A percentile compares a stretch with the other conserved stretches of the same genome.
These are phyloP conservation scores for Saxicola maurus DNA, from an alignment of 2,797 vertebrate species.

Conservation along the genomic window DNA sequence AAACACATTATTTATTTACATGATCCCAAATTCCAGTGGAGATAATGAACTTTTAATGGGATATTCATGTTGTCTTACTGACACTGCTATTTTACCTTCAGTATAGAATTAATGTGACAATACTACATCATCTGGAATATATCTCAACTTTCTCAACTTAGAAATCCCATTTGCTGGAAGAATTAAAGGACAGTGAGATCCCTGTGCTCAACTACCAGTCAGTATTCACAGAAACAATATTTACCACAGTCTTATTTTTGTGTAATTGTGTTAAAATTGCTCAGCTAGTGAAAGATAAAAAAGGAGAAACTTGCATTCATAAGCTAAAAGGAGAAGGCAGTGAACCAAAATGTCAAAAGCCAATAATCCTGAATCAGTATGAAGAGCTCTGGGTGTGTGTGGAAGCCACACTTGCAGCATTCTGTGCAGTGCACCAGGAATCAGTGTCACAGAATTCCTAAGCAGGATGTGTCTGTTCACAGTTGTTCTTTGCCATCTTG, in stretches of 20 bases:
- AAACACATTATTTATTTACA: slow-evolving; percentile 18
- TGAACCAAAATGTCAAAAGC: neutral
- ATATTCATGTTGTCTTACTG: neutral
- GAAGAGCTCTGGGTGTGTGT: neutral
- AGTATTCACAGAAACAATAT: neutral
- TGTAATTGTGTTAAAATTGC: slow-evolving; percentile 22
- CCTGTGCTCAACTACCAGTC: neutral
- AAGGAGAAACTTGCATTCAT: neutral
- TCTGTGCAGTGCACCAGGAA: neutral
- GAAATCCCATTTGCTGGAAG: slow-evolving; percentile 23
- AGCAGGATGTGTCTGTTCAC: neutral
- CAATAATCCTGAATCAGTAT: neutral
- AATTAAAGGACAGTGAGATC: neutral
- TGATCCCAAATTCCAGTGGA: slow-evolving; percentile 1
- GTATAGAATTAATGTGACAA: neutral
- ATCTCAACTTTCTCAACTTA: neutral
- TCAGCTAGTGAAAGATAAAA: neutral
- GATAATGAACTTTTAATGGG: neutral
- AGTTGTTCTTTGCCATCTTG: neutral
- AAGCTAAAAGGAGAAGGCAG: neutral
- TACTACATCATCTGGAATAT: neutral
- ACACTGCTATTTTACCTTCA: neutral
- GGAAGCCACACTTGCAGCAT: neutral
- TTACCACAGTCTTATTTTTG: neutral
- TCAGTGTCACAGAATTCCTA: neutral